Evolutionary conservation across 2,113 vertebrate species (phyloP).

Genomic region (Megaceryle maxima): DNA sequence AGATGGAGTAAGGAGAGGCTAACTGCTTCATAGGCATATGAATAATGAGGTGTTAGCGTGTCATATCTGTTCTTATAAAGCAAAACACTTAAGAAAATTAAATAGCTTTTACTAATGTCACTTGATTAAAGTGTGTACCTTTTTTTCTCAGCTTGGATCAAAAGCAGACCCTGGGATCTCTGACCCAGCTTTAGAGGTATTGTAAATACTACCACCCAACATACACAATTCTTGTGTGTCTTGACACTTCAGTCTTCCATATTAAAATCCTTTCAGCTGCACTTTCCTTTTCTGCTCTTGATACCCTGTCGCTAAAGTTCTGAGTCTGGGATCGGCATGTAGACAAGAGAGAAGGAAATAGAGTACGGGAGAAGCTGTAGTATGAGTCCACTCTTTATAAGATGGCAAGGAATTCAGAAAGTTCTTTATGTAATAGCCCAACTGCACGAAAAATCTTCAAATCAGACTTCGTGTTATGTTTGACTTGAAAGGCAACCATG

Average conservation of each 20-base stretch:
- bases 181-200: background rate
- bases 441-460: background rate
- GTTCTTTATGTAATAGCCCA: background rate
- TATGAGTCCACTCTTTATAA: background rate
- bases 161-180: background rate
- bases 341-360: background rate
- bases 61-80: background rate
- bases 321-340: background rate
- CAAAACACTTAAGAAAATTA: constrained; percentile 50
- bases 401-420: background rate
- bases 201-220: background rate
- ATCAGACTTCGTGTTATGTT: background rate
- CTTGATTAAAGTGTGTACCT: constrained; percentile 8
- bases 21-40: background rate
- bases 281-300: background rate
- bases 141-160: background rate
- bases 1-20: background rate
- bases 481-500: background rate
- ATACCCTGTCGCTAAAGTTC: background rate
- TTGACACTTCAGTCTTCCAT: background rate
- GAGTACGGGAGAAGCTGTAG: background rate
- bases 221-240: background rate
- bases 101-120: constrained; percentile 13
- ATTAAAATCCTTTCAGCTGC: background rate
- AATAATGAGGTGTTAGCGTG: constrained; percentile 11